A percentile compares a stretch with the other conserved stretches of the same genome.
Conservation (phyloP, 2,888 invertebrate species). For the Drosophila borealis region DNA sequence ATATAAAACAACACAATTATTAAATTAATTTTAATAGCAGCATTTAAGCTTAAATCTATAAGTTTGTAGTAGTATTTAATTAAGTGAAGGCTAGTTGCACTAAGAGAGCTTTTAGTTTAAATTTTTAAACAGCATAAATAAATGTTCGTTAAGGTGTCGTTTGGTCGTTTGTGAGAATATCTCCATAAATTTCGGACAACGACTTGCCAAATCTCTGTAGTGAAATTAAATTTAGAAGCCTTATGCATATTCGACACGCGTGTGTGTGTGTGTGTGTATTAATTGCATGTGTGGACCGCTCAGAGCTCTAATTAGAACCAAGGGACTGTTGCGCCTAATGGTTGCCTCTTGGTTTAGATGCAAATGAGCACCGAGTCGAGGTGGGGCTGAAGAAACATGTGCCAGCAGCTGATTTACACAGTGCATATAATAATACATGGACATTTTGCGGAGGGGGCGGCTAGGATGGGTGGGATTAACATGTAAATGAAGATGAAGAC, state of each 20-base stretch:
- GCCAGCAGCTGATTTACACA: constrained; percentile 63
- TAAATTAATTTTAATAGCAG: no score
- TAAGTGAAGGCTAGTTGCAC: background rate
- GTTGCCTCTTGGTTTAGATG: constrained; percentile 31
- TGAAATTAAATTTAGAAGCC: constrained; percentile 34
- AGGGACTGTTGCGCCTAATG: constrained; percentile 53
- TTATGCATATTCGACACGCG: constrained; percentile 3
- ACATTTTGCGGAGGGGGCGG: background rate
- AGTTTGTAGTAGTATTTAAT: constrained; percentile 7
- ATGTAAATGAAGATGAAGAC: constrained; percentile 61
- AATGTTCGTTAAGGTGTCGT: constrained; percentile 31
- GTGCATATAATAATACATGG: constrained; percentile 27
- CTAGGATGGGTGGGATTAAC: constrained; percentile 33
- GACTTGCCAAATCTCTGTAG: constrained; percentile 43
- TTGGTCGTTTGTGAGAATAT: constrained; percentile 28
- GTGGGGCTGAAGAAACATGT: constrained; percentile 46
- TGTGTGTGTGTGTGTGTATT: constrained; percentile 17
- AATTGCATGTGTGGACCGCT: constrained; percentile 38
- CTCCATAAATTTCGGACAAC: constrained; percentile 26
- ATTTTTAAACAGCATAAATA: constrained; percentile 21
- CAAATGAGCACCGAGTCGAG: constrained; percentile 31
- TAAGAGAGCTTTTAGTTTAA: background rate
- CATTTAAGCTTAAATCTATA: background rate
- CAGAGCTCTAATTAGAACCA: constrained; percentile 50
- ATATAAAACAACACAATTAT: background rate